Evolutionary conservation across 2,797 vertebrate species (phyloP), one percentile per base, ranked within the genome.

Genomic region (Gallinago nigripennis): DNA sequence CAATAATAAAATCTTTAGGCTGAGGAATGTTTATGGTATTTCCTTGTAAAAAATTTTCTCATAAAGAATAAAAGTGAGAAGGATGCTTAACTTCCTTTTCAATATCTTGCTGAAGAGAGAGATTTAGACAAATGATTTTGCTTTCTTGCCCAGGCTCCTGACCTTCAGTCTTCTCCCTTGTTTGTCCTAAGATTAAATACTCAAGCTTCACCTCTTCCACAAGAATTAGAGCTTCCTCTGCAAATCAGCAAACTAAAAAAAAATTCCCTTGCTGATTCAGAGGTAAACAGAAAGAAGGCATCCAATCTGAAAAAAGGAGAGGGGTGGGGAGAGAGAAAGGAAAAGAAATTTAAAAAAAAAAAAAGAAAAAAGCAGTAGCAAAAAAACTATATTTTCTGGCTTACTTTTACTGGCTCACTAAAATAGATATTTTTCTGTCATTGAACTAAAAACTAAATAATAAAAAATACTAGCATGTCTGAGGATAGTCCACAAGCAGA

Each of bases 81-180:
- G 8, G 23, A 63, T 57, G 94, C 94, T 97, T 97, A 97, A 96
- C 90, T 96, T 97, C 94, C 80, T 89, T 96, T 94, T 89, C 90
- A 96, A 92, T 93, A 88, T 95, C 85, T 95, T 54, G 68, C 77
- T 94, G 92, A 96, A 86, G 48, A 58, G 72, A 93, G 75, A 51
- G 56, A 77, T 96, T 97, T 92, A 97, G 92, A 97, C 91, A 97
- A 97, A 98, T 83, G 28, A 73, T 63, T 91, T 94, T 83, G 12
- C 35, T 90, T 63, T n/a, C 25, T 88, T 6, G 1, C 28, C n/a
- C 45, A 75, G 25, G 33, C 27, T 88, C 35, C 57, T 82, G 65
- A 83, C 86, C 71, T 96, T 95, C 88, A 57, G 1, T 75, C 30
- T 88, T 81, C 70, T 86, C 37, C 6, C 39, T 69, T 79, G 41